These are phyloP conservation scores for Cryptotermes secundus DNA, from an alignment of 1,140 invertebrate genomes.

Conservation along the genomic window DNA sequence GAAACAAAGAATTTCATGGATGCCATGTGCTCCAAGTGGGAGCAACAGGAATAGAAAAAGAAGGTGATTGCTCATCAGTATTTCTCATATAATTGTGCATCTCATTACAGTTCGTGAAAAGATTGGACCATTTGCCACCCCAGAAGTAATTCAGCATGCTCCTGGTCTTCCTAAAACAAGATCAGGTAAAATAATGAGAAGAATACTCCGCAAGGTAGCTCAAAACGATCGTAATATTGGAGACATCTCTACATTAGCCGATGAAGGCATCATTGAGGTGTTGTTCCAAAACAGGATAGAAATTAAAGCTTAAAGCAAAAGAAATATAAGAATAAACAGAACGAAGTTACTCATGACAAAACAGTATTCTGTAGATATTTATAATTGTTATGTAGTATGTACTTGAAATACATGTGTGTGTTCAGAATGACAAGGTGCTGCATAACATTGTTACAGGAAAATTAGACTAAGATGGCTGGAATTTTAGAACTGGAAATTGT, in stretches of 20 bases:
- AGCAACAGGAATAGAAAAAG: no score
- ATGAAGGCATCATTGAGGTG: constrained; percentile 78
- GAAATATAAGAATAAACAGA: neutral
- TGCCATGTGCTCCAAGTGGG: no score
- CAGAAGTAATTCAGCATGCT: constrained; percentile 91
- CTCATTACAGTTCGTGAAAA: constrained; percentile 73
- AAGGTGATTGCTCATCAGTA: neutral
- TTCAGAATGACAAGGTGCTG: neutral
- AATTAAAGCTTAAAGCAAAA: neutral
- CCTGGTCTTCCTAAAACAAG: constrained; percentile 93
- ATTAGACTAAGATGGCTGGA: neutral
- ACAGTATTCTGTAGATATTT: constrained; percentile 10
- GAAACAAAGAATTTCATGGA: no score
- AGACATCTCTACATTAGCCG: constrained; percentile 89
- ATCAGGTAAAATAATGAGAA: constrained; percentile 97
- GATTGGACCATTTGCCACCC: constrained; percentile 95
- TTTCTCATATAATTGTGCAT: constrained; percentile 30
- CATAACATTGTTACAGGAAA: neutral
- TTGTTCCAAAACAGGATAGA: constrained; percentile 65
- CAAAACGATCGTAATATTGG: constrained; percentile 84
- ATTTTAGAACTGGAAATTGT: neutral
- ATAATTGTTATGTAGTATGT: neutral
- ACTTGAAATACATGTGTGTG: neutral
- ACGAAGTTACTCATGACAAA: neutral
- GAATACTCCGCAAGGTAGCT: constrained; percentile 91